Percentiles rank a stretch among this genome's conserved stretches.
These are phyloP conservation scores for Quadroppia sp. DNA, from an alignment of 2,888 invertebrate genomes.

Conservation along the genomic window DNA sequence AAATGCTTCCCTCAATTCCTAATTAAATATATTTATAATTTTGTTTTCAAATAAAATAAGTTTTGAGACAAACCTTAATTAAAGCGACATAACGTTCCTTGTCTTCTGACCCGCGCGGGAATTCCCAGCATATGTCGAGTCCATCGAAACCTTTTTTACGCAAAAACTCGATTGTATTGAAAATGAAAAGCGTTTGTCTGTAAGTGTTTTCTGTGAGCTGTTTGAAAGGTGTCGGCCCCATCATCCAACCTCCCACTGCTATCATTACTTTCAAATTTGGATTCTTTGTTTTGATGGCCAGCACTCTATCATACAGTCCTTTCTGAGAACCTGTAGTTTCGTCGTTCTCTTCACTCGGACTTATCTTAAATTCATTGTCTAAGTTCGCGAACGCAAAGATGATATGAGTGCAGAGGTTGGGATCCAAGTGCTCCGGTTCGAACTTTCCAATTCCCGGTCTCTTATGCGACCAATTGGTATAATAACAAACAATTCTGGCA, in stretches of 20 bases:
- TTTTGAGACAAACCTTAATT: constrained; percentile 44
- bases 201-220: constrained; percentile 69
- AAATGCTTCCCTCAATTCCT: constrained; percentile 82
- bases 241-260: constrained; percentile 85
- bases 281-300: constrained; percentile 79
- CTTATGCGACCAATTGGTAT: constrained; percentile 94
- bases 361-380: constrained; percentile 69
- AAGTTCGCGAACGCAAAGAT: constrained; percentile 91
- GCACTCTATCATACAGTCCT: constrained; percentile 67
- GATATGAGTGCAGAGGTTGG: constrained; percentile 85
- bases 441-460: constrained; percentile 82
- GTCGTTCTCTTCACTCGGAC: constrained; percentile 69
- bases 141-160: constrained; percentile 87
- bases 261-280: constrained; percentile 69
- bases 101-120: constrained; percentile 83
- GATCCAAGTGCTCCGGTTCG: constrained; percentile 80
- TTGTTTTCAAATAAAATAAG: not conserved
- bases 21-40: not conserved
- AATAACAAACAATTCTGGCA: constrained; percentile 85
- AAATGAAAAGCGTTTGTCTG: constrained; percentile 90
- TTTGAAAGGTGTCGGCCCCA: constrained; percentile 82
- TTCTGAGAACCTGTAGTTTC: constrained; percentile 55
- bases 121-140: constrained; percentile 90
- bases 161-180: constrained; percentile 87
- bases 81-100: constrained; percentile 76